These are phyloP conservation scores for Spea multiplicata DNA, from an alignment of 2,113 vertebrate genomes.

Conservation along the genomic window DNA sequence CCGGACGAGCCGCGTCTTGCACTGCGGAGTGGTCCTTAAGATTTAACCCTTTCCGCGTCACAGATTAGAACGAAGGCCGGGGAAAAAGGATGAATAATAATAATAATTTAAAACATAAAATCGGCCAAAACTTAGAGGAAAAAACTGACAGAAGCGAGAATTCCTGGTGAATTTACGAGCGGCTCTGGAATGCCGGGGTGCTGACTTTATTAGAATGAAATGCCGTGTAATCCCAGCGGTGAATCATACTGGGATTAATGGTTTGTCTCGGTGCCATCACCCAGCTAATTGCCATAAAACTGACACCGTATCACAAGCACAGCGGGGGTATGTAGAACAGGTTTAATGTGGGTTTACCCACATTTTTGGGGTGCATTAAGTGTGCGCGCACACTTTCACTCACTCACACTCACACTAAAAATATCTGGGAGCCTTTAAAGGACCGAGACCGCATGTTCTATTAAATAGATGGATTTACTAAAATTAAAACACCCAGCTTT, in stretches of 20 bases:
- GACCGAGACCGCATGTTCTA: not conserved
- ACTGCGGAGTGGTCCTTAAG: too few species aligned
- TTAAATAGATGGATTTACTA: not conserved
- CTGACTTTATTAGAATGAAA: not conserved
- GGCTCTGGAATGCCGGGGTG: too few species aligned
- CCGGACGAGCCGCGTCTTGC: too few species aligned
- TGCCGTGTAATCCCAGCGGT: not conserved
- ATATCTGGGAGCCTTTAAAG: not conserved
- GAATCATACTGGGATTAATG: slow-evolving; percentile 24
- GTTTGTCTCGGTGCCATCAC: not conserved
- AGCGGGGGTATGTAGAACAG: not conserved
- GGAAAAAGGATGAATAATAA: too few species aligned
- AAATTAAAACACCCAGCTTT: not conserved
- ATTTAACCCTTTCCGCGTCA: too few species aligned
- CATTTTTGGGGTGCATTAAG: not conserved
- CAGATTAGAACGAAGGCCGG: too few species aligned
- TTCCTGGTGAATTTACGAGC: too few species aligned
- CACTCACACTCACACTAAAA: not conserved
- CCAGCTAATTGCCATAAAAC: slow-evolving; percentile 6
- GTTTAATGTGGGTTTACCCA: slow-evolving; percentile 2
- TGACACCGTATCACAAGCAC: slow-evolving; percentile 2
- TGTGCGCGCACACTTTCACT: too few species aligned
- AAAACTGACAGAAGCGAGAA: too few species aligned
- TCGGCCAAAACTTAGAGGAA: too few species aligned
- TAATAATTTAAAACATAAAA: too few species aligned